Conservation (phyloP, 2,797 vertebrate genomes). For the Triplophysa bombifrons region DNA sequence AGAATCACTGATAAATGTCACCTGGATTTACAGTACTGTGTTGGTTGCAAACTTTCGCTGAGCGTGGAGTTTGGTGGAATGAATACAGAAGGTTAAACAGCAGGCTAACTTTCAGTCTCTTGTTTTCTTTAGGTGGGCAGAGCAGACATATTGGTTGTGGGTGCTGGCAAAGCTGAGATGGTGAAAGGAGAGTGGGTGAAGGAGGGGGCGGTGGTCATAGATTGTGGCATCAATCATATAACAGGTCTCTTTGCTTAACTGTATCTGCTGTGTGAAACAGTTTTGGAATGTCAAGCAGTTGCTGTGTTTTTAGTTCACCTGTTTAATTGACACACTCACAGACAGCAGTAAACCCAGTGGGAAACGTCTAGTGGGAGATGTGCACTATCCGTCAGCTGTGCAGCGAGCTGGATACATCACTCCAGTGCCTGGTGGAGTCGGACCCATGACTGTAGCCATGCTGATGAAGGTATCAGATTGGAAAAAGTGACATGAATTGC, state of each 20-base stretch:
- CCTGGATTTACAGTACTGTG: neutral
- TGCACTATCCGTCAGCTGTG: conserved; percentile 84
- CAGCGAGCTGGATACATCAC: conserved; percentile 88
- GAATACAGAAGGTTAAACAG: neutral
- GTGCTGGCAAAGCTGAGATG: conserved; percentile 88
- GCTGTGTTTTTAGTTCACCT: neutral
- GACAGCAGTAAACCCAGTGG: conserved; percentile 83
- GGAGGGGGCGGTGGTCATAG: conserved; percentile 90
- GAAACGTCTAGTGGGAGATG: conserved; percentile 88
- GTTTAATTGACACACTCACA: conserved; percentile 58
- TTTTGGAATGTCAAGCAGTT: conserved; percentile 1
- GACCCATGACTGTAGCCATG: conserved; percentile 97
- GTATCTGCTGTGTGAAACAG: neutral
- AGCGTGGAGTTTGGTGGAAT: neutral
- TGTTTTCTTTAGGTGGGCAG: conserved; percentile 78
- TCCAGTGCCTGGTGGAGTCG: conserved; percentile 93
- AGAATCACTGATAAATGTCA: neutral
- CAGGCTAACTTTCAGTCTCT: neutral
- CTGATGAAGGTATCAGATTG: conserved; percentile 84
- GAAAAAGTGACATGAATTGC: neutral
- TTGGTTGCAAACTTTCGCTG: neutral
- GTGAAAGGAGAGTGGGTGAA: conserved; percentile 95
- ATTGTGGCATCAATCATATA: conserved; percentile 94
- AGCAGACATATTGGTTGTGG: conserved; percentile 94
- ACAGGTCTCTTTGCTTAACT: conserved; percentile 74